Evolutionary conservation across 2,888 invertebrate species (phyloP).

Genomic region (Tinea pellionella): DNA sequence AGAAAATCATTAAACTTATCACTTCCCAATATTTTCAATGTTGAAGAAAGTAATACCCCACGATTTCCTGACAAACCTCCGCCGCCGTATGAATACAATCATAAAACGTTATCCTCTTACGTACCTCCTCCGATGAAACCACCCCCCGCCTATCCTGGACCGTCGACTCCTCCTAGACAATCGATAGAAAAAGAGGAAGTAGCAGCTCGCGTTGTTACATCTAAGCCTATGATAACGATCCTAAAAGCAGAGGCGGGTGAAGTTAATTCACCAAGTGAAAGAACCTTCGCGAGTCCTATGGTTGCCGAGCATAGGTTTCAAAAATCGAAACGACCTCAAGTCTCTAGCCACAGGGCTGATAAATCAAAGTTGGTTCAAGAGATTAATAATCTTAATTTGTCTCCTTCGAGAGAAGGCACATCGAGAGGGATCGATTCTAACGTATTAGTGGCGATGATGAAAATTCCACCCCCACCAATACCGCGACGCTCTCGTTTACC

Average conservation of each 20-base stretch:
- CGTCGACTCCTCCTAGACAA: slow-evolving; percentile 29
- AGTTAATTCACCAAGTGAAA: slow-evolving; percentile 72
- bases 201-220: slow-evolving; percentile 80
- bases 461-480: slow-evolving; percentile 67
- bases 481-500: slow-evolving; percentile 73
- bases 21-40: slow-evolving; percentile 56
- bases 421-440: slow-evolving; percentile 54
- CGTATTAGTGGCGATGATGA: slow-evolving; percentile 72
- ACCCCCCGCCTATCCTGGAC: slow-evolving; percentile 76
- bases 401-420: slow-evolving; percentile 55
- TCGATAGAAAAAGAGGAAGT: slow-evolving; percentile 72
- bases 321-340: slow-evolving; percentile 59
- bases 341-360: slow-evolving; percentile 71
- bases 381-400: slow-evolving; percentile 46
- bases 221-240: slow-evolving; percentile 80
- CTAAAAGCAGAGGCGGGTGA: slow-evolving; percentile 81
- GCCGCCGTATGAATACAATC: slow-evolving; percentile 76
- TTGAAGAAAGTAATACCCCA: slow-evolving; percentile 29
- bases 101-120: slow-evolving; percentile 63
- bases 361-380: slow-evolving; percentile 71
- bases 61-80: slow-evolving; percentile 66
- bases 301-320: slow-evolving; percentile 59
- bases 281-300: slow-evolving; percentile 64
- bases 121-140: slow-evolving; percentile 53
- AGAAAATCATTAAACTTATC: slow-evolving; percentile 55